A percentile compares a stretch with the other conserved stretches of the same genome.
These are phyloP conservation scores for Amblyornis subalaris DNA, from an alignment of 2,113 vertebrate species.

Conservation along the genomic window DNA sequence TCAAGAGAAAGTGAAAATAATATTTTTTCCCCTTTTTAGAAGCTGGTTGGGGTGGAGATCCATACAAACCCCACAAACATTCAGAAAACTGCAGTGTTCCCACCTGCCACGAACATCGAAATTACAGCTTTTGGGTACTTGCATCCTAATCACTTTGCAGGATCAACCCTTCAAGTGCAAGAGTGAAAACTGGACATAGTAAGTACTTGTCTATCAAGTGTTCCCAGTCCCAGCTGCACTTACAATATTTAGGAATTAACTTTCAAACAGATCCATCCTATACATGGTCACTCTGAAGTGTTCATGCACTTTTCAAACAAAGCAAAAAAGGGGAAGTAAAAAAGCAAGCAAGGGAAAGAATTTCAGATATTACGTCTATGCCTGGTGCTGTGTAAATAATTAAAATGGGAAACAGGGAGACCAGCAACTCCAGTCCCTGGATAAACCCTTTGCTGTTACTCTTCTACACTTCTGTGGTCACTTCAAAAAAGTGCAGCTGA, in stretches of 20 bases:
- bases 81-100: not conserved
- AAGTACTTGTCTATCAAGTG: not conserved
- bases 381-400: not conserved
- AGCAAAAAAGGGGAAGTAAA: not conserved
- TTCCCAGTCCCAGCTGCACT: not conserved
- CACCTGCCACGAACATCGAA: not conserved
- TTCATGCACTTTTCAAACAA: not conserved
- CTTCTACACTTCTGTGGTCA: not conserved
- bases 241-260: not conserved
- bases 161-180: not conserved
- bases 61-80: not conserved
- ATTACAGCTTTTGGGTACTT: not conserved
- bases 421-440: not conserved
- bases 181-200: not conserved
- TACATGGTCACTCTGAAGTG: not conserved
- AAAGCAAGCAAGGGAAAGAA: not conserved
- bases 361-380: not conserved
- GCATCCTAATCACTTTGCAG: not conserved
- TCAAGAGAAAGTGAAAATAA: not conserved
- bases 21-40: not conserved
- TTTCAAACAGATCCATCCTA: not conserved
- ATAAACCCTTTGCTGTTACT: not conserved
- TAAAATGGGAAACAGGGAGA: not conserved
- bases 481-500: not conserved
- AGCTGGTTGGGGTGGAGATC: not conserved